These are phyloP conservation scores for Ormyrus thymus DNA, from an alignment of 2,888 invertebrate species.

Conservation along the genomic window DNA sequence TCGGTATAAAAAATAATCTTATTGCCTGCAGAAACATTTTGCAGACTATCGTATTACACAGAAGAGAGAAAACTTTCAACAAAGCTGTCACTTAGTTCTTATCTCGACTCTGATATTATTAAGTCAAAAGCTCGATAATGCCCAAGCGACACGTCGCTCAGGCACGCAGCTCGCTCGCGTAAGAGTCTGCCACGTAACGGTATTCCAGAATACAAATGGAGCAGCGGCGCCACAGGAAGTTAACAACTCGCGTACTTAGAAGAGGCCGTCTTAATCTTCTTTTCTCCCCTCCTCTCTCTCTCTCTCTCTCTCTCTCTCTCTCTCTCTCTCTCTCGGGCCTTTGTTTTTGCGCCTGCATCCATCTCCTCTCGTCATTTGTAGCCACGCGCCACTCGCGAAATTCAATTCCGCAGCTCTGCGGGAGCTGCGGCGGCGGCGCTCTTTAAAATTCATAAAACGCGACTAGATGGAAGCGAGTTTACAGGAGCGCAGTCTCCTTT, in stretches of 20 bases:
- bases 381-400: constrained; percentile 1
- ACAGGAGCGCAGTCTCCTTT: background rate
- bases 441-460: constrained; percentile 40
- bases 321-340: background rate
- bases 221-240: background rate
- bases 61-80: background rate
- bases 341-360: too few relatives aligned
- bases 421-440: background rate
- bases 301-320: background rate
- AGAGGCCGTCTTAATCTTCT: constrained; percentile 2
- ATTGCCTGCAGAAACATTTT: too few relatives aligned
- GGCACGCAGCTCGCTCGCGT: background rate
- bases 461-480: background rate
- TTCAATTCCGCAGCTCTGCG: constrained; percentile 18
- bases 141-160: constrained; percentile 7
- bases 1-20: too few relatives aligned
- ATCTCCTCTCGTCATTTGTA: constrained; percentile 16
- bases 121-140: background rate
- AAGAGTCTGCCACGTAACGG: background rate
- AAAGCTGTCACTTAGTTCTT: too few relatives aligned
- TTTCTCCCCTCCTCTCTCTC: background rate
- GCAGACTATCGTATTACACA: too few relatives aligned
- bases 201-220: constrained; percentile 29
- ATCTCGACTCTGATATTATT: background rate
- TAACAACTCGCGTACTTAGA: background rate